These are phyloP conservation scores for Phyllostomus hastatus DNA, from an alignment of 2,113 vertebrate species.

Conservation along the genomic window DNA sequence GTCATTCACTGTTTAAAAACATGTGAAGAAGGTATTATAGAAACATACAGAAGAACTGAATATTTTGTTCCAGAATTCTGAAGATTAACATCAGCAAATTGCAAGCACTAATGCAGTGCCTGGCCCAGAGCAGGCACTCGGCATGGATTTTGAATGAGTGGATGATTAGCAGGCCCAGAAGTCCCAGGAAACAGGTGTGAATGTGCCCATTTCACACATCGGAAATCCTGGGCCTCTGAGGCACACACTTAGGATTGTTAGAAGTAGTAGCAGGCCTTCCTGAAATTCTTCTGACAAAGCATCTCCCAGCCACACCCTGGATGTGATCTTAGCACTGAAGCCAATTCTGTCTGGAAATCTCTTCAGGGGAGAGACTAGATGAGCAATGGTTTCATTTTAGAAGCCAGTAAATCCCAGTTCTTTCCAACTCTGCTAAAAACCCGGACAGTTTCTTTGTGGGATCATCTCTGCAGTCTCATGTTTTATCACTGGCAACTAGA, in stretches of 20 bases:
- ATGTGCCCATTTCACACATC: neutral
- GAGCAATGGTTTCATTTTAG: neutral
- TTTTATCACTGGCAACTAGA: neutral
- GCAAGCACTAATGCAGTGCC: no score
- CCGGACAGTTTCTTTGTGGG: neutral
- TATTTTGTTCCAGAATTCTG: neutral
- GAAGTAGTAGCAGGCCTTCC: neutral
- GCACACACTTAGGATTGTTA: neutral
- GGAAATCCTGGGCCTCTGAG: neutral
- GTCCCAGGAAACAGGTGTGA: neutral
- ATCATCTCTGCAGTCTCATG: neutral
- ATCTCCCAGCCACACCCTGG: neutral
- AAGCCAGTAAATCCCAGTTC: neutral
- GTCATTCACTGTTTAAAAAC: neutral
- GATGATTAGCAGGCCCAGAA: neutral
- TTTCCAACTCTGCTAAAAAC: neutral
- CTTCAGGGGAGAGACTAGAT: neutral
- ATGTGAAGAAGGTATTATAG: neutral
- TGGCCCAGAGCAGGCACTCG: neutral
- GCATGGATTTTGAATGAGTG: neutral
- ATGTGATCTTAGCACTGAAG: neutral
- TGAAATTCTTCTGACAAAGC: neutral
- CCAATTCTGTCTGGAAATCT: neutral
- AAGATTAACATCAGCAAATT: neutral
- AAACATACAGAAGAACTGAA: neutral